Evolutionary conservation across 2,113 vertebrate genomes (phyloP).

Genomic region (human (Homo sapiens)): GRCh38 chr3:155636001-155636500

Average conservation of each 20-base stretch:
- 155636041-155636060: not conserved
- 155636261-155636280: not conserved
- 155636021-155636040: not conserved
- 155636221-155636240: not conserved
- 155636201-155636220: not conserved
- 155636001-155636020: not conserved
- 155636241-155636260: not conserved
- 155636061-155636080: not conserved
- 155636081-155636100: not conserved
- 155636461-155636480: not conserved
- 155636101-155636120: not conserved
- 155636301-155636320: not conserved
- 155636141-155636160: not conserved
- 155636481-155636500: not conserved
- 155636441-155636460: constrained; percentile 35
- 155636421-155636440: not conserved
- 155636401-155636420: not conserved
- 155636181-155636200: not conserved
- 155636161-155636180: not conserved
- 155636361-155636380: not conserved
- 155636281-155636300: not conserved
- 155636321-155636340: not conserved
- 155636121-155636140: not conserved
- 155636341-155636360: not conserved
- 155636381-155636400: not conserved